Evolutionary conservation across 2,113 vertebrate species (phyloP), one percentile per base, ranked within the genome.

Genomic region (Microcebus murinus): DNA sequence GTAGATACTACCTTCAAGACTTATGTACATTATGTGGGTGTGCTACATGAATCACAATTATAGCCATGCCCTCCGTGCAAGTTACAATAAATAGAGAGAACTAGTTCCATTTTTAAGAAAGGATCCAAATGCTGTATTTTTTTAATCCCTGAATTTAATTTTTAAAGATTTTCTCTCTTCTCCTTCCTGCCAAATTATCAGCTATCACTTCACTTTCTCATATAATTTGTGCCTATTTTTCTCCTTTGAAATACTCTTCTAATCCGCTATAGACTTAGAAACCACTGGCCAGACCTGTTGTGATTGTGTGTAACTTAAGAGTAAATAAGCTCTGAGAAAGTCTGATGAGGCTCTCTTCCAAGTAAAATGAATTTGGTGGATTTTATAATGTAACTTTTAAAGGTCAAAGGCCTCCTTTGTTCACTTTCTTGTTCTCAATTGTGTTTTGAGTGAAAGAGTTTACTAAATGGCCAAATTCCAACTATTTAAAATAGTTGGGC

Each of bases 391-490:
- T 18, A 42, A 63, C 34, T 55, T 61, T 73, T 48, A 79, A 88
- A 18, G 8, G 8, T 52, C 50, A 80, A 84, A 80, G 18, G 2
- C 2, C 8, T 76, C 14, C 59, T 90, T 74, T 61, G 21, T 42
- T 68, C 23, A 55, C 6, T 50, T 79, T 50, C 39, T 85, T 39
- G 14, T 59, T 84, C 50, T 84, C 29, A 67, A 18, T 59, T 87
- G n/a, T 87, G 17, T 68, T 68, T 87, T 34, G 6, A 27, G 34
- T 31, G 12, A 29, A 17, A 68, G 9, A 42, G 20, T 50, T 76
- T 80, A 74, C 4, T 95, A 94, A 92, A 48, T 31, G 48, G n/a
- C 12, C 42, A 74, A 87, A 61, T 89, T 88, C 70, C 82, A 94
- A 89, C 31, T 65, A 80, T 76, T 93, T 63, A 84, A 86, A 14